A percentile compares a stretch with the other conserved stretches of the same genome.
Evolutionary conservation across 2,888 invertebrate species (phyloP).

Genomic region (Coleophora deauratella): DNA sequence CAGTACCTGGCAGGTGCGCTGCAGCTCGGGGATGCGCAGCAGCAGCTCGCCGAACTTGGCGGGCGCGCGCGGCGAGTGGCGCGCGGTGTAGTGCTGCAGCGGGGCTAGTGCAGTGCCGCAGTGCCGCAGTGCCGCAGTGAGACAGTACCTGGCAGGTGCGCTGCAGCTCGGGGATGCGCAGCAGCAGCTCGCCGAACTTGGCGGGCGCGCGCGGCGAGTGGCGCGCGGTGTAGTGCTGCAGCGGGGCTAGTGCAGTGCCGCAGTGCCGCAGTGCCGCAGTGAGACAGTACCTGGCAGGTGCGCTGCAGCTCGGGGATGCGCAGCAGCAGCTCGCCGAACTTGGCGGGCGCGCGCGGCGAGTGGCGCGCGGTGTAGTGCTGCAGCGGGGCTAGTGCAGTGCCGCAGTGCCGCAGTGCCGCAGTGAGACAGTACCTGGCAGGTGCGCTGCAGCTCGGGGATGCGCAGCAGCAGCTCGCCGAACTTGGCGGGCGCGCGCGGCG

Average conservation of each 20-base stretch:
- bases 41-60: constrained; percentile 94
- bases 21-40: constrained; percentile 88
- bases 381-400: background rate
- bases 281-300: constrained; percentile 76
- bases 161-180: constrained; percentile 82
- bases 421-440: background rate
- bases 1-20: constrained; percentile 80
- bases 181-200: constrained; percentile 72
- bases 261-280: constrained; percentile 91
- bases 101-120: constrained; percentile 79
- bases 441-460: constrained; percentile 86
- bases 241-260: constrained; percentile 89
- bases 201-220: constrained; percentile 84
- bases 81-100: constrained; percentile 73
- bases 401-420: no score
- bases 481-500: no score
- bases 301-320: constrained; percentile 93
- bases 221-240: constrained; percentile 94
- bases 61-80: constrained; percentile 84
- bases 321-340: constrained; percentile 94
- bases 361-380: no score
- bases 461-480: constrained; percentile 84
- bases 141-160: background rate
- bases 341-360: constrained; percentile 95
- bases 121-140: no score